Base-by-base conservation (phyloP, 2,888 invertebrate genomes). In the Tribolium freemani region DNA sequence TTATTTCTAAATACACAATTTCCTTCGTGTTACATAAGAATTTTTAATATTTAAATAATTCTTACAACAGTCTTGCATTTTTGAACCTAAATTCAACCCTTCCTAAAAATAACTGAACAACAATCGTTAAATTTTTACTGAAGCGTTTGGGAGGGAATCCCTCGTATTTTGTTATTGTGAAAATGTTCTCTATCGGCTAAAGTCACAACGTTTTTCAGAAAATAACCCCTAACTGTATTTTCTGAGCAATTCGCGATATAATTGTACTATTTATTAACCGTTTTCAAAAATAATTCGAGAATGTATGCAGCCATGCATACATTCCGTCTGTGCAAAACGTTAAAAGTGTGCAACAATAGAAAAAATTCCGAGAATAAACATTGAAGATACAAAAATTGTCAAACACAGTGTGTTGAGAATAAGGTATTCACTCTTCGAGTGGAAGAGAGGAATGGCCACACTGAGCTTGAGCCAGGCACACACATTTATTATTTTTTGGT, bases 1-100 rank as follows among this genome's bases (percentile, higher is more conserved):
- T 78, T 78, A 78, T 78, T 79, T 78, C 77, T 79, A 79, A 78
- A 78, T 77, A 79, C 79, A 79, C 74, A 76, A 72, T 74, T 74
- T 70, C 68, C 72, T 58, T 60, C 68, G 56, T 69, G 50, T 71
- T 74, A 75, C 74, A 72, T 74, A 76, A 61, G 70, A 75, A 72
- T 69, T 69, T 71, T 31, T 57, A 67, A 38, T 69, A 60, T 16
- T 56, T 71, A 67, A 64, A 69, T 63, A 75, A 71, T 48, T 57
- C 72, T 76, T 72, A 76, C 76, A 73, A 76, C 77, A 79, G 78
- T 78, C 78, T 79, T 77, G 73, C 75, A 74, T 77, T 69, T 74
- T 60, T 61, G 21, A 54, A 16, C 46, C 69, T 63, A 51, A 51
- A 46, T 21, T 48, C 60, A 63, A 21, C 6, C 9, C 2, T 50